Base-by-base conservation (phyloP, 2,888 invertebrate genomes). In the Erebia epiphron region DNA sequence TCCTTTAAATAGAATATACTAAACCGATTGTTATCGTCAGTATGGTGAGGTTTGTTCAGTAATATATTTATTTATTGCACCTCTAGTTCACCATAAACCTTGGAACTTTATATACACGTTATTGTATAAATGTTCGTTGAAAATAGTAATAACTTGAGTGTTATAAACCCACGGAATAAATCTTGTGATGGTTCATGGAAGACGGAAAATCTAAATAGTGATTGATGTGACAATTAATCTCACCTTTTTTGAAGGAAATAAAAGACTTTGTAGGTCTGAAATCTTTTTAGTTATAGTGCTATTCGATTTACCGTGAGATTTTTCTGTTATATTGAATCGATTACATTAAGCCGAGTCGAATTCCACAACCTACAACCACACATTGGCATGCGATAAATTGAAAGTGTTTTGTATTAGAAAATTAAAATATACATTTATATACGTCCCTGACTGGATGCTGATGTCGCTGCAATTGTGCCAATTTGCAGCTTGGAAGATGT, bases 1-100 rank as follows among this genome's bases (percentile, higher is more conserved):
- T 64, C 10, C 11, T 16, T n/a, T 35, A 26, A 21, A 18, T 13
- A 41, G 14, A 41, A 52, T 21, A 54, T 50, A 49, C 35, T 35
- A 26, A 63, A 26, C 14, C 18, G 1, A 21, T 49, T 35, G n/a
- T n/a, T 41, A 60, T 60, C 41, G 52, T n/a, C 62, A 16, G 8
- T 64, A 64, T 64, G 64, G 56, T 66, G 54, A 66, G 65, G 35
- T 56, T 43, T 21, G 41, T 18, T 66, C 18, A 49, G 49, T 63
- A 63, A 26, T 26, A 13, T 18, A 49, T 46, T 14, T 14, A 21
- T 5, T 13, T 49, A n/a, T 13, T 43, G 49, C 41, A 16, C 1
- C 58, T 9, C 35, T 7, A 43, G 61, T 43, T 16, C 41, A 18
- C 61, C 11, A 7, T n/a, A 61, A 61, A 57, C 56, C 56, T 57